Conservation (phyloP, 2,113 vertebrate genomes). For the Limnothrissa miodon region DNA sequence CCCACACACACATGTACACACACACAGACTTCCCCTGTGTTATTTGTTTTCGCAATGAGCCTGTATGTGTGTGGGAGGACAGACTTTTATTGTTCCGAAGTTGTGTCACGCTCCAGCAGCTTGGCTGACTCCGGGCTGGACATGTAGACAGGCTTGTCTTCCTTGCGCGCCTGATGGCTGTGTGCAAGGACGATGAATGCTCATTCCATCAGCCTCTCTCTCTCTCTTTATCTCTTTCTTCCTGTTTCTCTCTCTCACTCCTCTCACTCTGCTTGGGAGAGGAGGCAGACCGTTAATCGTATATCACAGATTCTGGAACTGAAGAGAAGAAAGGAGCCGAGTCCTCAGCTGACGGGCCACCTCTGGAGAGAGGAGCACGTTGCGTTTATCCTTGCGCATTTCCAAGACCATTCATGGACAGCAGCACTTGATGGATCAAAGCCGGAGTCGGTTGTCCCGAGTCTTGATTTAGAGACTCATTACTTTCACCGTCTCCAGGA, state of each 20-base stretch:
- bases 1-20: neutral
- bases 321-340: neutral
- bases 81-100: neutral
- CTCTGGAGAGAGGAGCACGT: neutral
- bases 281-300: neutral
- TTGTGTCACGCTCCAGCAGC: constrained; percentile 12
- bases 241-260: neutral
- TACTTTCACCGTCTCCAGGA: neutral
- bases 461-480: neutral
- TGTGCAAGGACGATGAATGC: neutral
- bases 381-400: neutral
- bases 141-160: neutral
- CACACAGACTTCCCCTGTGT: neutral
- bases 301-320: neutral
- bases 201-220: neutral
- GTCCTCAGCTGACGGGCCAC: neutral
- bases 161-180: neutral
- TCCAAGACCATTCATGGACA: neutral
- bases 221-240: too few relatives aligned
- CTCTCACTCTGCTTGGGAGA: neutral
- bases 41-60: neutral
- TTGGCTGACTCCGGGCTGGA: constrained; percentile 27
- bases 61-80: neutral
- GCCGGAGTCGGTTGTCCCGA: neutral
- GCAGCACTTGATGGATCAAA: neutral